phyloP scores from a whole-genome alignment of 2,113 vertebrate species.

The Rhinichthys klamathensis region DNA sequence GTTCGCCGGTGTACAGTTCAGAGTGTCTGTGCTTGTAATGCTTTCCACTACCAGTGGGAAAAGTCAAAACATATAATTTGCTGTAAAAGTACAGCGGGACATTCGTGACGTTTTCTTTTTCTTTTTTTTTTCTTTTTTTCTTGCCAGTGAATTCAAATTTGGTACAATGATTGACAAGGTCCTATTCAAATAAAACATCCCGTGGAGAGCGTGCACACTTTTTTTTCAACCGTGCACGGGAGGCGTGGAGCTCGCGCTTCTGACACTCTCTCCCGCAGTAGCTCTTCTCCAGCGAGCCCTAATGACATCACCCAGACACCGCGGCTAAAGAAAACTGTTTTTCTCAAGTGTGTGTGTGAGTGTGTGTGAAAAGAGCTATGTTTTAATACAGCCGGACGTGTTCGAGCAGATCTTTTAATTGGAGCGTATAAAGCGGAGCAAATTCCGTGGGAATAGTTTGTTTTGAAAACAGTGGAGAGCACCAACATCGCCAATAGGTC shows the following conservation, averaged over 20 bases:
- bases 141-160: slow-evolving; percentile 67
- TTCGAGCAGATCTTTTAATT: slow-evolving; percentile 60
- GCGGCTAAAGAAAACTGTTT: slow-evolving; percentile 54
- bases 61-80: slow-evolving; percentile 48
- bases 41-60: slow-evolving; percentile 29
- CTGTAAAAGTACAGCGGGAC: slow-evolving; percentile 65
- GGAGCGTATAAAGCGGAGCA: slow-evolving; percentile 52
- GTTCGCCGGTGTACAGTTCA: background rate
- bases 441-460: slow-evolving; percentile 64
- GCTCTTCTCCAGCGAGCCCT: slow-evolving; percentile 74
- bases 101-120: slow-evolving; percentile 69
- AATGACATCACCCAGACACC: slow-evolving; percentile 80
- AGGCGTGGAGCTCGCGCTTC: slow-evolving; percentile 83
- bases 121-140: slow-evolving; percentile 46
- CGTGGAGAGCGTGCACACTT: slow-evolving; percentile 69
- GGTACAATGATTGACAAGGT: slow-evolving; percentile 77
- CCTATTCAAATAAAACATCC: slow-evolving; percentile 79
- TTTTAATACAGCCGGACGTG: slow-evolving; percentile 65
- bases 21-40: background rate
- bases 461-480: slow-evolving; percentile 52
- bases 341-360: slow-evolving; percentile 60
- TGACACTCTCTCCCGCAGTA: slow-evolving; percentile 78
- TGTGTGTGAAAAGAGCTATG: slow-evolving; percentile 60
- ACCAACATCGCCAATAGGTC: slow-evolving; percentile 47
- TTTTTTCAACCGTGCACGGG: slow-evolving; percentile 71